Percentiles rank a stretch among this genome's conserved stretches.
These are phyloP conservation scores for Baccha elongata DNA, from an alignment of 2,888 invertebrate genomes.

Conservation along the genomic window DNA sequence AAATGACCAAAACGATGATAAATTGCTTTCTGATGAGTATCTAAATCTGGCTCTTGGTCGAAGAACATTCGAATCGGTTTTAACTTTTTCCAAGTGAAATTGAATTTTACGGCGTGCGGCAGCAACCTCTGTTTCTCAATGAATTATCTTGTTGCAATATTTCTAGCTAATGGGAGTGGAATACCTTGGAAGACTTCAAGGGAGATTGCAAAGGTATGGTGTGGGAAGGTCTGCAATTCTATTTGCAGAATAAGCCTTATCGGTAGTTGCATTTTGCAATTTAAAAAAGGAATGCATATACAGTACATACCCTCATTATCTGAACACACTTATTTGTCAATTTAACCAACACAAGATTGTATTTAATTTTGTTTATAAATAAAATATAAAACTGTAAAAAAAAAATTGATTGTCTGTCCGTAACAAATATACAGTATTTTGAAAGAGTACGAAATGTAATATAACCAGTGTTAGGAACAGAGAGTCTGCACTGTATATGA, in stretches of 20 bases:
- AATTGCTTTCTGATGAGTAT: constrained; percentile 58
- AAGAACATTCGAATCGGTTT: constrained; percentile 31
- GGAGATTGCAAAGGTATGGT: constrained; percentile 7
- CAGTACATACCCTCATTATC: no score
- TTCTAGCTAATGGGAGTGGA: constrained; percentile 68
- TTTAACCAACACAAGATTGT: no score
- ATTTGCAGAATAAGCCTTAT: constrained; percentile 30
- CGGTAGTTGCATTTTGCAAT: constrained; percentile 30
- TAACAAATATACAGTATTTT: no score
- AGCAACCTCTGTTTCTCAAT: constrained; percentile 44
- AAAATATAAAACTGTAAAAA: no score
- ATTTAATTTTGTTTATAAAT: no score
- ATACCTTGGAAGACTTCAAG: constrained; percentile 40
- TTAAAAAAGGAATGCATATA: no score
- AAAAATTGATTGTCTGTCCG: no score
- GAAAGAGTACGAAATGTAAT: no score
- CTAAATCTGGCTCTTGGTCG: constrained; percentile 59
- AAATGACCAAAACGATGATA: constrained; percentile 51
- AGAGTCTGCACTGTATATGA: constrained; percentile 48
- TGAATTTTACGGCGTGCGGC: constrained; percentile 36
- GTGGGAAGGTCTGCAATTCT: no score
- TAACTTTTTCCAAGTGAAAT: constrained; percentile 53
- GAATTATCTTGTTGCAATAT: constrained; percentile 53
- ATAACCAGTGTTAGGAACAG: no score
- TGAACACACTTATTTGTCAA: no score